Evolutionary conservation across 2,113 vertebrate genomes (phyloP).

Genomic region (Xiphophorus couchianus): DNA sequence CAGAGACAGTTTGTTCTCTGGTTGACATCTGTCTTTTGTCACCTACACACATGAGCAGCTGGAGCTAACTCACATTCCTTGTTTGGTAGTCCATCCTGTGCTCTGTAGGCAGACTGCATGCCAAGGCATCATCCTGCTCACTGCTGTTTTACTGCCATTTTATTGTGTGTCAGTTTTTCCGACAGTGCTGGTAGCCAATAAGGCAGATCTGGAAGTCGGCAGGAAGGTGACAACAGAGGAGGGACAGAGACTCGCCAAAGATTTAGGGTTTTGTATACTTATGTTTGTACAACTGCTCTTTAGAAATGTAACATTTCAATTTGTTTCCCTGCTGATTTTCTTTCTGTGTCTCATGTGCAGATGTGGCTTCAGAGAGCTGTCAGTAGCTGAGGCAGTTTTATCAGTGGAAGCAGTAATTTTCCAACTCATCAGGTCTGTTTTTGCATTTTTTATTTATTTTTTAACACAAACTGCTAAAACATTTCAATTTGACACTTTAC

Average conservation of each 20-base stretch:
- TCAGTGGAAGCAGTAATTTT: slow-evolving; percentile 61
- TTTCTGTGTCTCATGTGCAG: slow-evolving; percentile 22
- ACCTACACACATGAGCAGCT: slow-evolving; percentile 16
- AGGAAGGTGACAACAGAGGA: slow-evolving; percentile 70
- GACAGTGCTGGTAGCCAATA: slow-evolving; percentile 65
- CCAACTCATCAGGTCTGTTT: slow-evolving; percentile 65
- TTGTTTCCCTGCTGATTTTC: neutral
- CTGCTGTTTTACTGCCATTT: slow-evolving; percentile 22
- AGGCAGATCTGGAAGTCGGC: slow-evolving; percentile 67
- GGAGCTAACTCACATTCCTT: slow-evolving; percentile 5
- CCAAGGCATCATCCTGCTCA: slow-evolving; percentile 4
- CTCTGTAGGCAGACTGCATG: neutral
- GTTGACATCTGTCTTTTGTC: slow-evolving; percentile 48
- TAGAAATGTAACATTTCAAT: neutral
- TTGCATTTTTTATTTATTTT: neutral
- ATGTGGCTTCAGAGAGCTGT: slow-evolving; percentile 67
- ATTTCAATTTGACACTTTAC: neutral
- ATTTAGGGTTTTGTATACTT: slow-evolving; percentile 56
- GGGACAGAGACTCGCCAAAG: slow-evolving; percentile 65
- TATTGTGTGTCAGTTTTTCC: slow-evolving; percentile 56
- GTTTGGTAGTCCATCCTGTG: slow-evolving; percentile 25
- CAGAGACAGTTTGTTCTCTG: slow-evolving; percentile 10
- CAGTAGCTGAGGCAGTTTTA: slow-evolving; percentile 58
- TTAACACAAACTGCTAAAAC: neutral
- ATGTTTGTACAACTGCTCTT: neutral